Conservation (phyloP, 2,888 invertebrate species). For the Muschampia staudingeri region DNA sequence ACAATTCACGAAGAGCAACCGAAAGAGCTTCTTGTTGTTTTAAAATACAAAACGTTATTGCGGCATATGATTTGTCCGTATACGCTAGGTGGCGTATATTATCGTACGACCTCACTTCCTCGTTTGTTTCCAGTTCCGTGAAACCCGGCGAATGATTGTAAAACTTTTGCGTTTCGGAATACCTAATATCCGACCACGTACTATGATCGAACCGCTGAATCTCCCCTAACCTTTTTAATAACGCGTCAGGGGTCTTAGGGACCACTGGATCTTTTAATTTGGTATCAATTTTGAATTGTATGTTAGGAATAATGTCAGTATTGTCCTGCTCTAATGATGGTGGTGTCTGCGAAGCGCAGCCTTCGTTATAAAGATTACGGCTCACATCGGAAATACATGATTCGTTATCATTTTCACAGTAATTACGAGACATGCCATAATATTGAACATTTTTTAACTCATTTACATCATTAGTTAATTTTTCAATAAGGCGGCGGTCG, state of each 20-base stretch:
- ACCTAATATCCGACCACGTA: not conserved
- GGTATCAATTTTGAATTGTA: slow-evolving; percentile 10
- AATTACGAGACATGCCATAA: not conserved
- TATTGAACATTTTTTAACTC: not conserved
- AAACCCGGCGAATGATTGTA: slow-evolving; percentile 8
- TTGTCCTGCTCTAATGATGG: not conserved
- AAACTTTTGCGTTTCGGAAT: slow-evolving; percentile 3
- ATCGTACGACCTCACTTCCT: slow-evolving; percentile 9
- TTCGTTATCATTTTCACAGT: not conserved
- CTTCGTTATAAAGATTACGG: slow-evolving; percentile 10
- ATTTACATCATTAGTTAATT: not conserved
- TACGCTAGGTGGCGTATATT: not conserved
- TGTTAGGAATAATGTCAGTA: not conserved
- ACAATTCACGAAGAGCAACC: not conserved
- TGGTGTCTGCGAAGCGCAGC: not conserved
- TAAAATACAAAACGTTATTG: slow-evolving; percentile 4
- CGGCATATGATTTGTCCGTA: slow-evolving; percentile 18
- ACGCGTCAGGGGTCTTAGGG: not conserved
- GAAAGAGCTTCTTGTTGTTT: slow-evolving; percentile 3
- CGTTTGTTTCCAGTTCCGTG: slow-evolving; percentile 8
- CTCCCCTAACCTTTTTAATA: slow-evolving; percentile 13
- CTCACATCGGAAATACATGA: slow-evolving; percentile 1
- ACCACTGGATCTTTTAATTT: slow-evolving; percentile 18
- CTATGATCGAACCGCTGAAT: slow-evolving; percentile 3
- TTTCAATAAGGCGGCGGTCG: slow-evolving; percentile 10